A percentile compares a stretch with the other conserved stretches of the same genome.
Conservation (phyloP, 2,113 vertebrate species). For the Lasiurus borealis region DNA sequence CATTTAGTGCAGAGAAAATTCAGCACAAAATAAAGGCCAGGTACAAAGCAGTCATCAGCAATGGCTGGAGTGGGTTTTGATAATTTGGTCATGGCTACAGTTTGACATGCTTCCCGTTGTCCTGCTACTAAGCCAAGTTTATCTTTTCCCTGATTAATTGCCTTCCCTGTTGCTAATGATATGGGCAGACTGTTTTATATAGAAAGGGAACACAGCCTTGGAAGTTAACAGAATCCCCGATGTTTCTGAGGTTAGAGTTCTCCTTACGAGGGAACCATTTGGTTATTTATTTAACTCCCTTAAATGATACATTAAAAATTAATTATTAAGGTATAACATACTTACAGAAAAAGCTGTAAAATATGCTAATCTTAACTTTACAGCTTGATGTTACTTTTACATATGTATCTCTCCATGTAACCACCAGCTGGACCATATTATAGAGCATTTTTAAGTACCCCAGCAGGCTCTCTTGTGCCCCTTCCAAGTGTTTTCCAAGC, state of each 20-base stretch:
- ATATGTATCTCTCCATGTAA: neutral
- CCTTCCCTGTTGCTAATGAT: neutral
- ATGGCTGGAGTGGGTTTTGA: neutral
- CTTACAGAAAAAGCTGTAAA: neutral
- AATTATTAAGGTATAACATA: neutral
- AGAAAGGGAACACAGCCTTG: neutral
- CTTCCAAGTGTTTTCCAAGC: slow-evolving; percentile 27
- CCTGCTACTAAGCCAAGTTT: neutral
- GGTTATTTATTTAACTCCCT: neutral
- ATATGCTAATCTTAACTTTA: neutral
- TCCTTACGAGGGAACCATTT: neutral
- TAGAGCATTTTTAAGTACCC: neutral
- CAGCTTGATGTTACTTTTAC: neutral
- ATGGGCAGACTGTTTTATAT: neutral
- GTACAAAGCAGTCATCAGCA: fast-evolving
- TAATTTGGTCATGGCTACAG: neutral
- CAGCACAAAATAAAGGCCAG: neutral
- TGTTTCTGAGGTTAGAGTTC: neutral
- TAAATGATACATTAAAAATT: neutral
- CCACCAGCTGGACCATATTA: neutral
- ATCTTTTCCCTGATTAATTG: neutral
- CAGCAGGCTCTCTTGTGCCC: neutral
- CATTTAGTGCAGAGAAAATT: neutral
- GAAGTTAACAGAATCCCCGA: neutral
- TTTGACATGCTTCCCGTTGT: neutral